A percentile compares a stretch with the other conserved stretches of the same genome.
Evolutionary conservation across 1,140 invertebrate species (phyloP).

Genomic region (Holotrichia oblita): DNA sequence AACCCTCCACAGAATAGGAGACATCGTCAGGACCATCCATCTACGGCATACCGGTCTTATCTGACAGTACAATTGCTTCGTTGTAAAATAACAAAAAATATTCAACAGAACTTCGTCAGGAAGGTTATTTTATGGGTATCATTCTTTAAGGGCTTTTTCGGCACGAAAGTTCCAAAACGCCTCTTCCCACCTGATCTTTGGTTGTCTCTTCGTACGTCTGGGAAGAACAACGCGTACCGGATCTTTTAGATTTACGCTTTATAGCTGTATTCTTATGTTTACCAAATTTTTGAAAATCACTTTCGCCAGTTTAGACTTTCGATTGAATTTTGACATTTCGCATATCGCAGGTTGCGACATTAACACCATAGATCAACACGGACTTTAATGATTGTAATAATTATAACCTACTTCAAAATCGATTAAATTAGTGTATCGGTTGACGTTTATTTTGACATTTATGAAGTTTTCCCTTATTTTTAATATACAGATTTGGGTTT

Average conservation of each 20-base stretch:
- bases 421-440: too few relatives aligned
- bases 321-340: conserved; percentile 24
- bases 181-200: conserved; percentile 7
- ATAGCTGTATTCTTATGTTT: conserved; percentile 1
- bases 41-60: conserved; percentile 36
- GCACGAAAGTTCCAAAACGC: background rate
- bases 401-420: too few relatives aligned
- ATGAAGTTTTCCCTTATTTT: too few relatives aligned
- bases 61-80: conserved; percentile 31
- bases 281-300: conserved; percentile 35
- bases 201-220: conserved; percentile 13
- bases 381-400: background rate
- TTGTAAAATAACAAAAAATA: conserved; percentile 39
- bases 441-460: too few relatives aligned
- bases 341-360: background rate
- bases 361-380: background rate
- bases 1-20: conserved; percentile 37
- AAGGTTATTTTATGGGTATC: conserved; percentile 12
- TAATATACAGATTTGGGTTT: too few relatives aligned
- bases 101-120: conserved; percentile 39
- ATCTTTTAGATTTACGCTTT: conserved; percentile 22
- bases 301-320: conserved; percentile 14
- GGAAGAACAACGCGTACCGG: conserved; percentile 15
- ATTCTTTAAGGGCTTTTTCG: conserved; percentile 1
- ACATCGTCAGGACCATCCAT: conserved; percentile 35